These are phyloP conservation scores for Oeneis ivallda DNA, from an alignment of 2,888 invertebrate genomes.

Conservation along the genomic window DNA sequence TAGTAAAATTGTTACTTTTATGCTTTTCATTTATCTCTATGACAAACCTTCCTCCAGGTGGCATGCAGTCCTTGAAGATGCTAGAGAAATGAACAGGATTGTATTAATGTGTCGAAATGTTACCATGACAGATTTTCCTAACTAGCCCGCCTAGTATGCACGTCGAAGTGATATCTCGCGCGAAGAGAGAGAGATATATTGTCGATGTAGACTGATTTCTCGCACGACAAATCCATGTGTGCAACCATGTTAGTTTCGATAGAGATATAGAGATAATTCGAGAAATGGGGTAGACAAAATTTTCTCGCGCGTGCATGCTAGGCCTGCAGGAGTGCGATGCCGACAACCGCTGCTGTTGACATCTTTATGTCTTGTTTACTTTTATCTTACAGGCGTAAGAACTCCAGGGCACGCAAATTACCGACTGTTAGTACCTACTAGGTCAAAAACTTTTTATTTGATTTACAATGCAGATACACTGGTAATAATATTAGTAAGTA, in stretches of 20 bases:
- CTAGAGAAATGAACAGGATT: neutral
- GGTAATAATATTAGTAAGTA: too few relatives aligned
- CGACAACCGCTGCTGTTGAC: slow-evolving; percentile 14
- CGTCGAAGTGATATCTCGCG: too few relatives aligned
- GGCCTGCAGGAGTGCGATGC: slow-evolving; percentile 13
- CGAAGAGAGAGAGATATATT: too few relatives aligned
- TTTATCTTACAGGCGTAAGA: neutral
- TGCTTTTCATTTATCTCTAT: neutral
- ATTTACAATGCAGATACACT: neutral
- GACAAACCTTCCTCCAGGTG: neutral
- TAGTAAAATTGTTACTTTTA: too few relatives aligned
- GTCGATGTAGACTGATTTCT: too few relatives aligned
- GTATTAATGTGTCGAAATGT: slow-evolving; percentile 21
- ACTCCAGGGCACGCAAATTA: neutral
- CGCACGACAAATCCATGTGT: too few relatives aligned
- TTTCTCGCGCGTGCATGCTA: too few relatives aligned
- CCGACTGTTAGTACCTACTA: neutral
- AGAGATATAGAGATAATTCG: too few relatives aligned
- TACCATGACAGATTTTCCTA: slow-evolving; percentile 18
- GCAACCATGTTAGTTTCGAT: too few relatives aligned
- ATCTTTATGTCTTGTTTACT: slow-evolving; percentile 19
- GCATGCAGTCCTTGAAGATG: neutral
- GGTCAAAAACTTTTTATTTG: neutral
- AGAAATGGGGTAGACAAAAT: too few relatives aligned
- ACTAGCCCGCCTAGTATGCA: too few relatives aligned